Conservation (phyloP, 2,113 vertebrate species). For the Carettochelys insculpta region DNA sequence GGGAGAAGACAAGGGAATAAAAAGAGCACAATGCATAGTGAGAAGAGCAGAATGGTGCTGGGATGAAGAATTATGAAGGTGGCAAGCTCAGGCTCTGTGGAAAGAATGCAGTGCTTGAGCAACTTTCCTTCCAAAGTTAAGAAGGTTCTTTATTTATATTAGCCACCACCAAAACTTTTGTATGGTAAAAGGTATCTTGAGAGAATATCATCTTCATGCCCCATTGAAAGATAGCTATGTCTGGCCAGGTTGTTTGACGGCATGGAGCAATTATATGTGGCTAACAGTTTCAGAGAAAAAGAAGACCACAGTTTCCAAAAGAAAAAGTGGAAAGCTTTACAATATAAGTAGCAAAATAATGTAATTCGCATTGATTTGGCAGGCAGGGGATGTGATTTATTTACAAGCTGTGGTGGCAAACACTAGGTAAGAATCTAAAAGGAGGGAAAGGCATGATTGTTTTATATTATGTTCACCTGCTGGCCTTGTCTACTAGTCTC, state of each 20-base stretch:
- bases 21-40: neutral
- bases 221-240: neutral
- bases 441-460: neutral
- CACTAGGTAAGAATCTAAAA: neutral
- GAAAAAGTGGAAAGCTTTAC: neutral
- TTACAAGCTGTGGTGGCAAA: neutral
- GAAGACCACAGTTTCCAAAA: fast-evolving
- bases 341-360: neutral
- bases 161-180: neutral
- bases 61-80: neutral
- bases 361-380: neutral
- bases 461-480: neutral
- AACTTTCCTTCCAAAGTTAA: neutral
- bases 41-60: neutral
- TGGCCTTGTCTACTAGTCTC: neutral
- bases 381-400: neutral
- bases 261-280: neutral
- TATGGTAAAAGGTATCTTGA: neutral
- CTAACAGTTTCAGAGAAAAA: neutral
- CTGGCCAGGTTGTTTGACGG: neutral
- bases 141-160: neutral
- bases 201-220: neutral
- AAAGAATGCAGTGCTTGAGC: neutral
- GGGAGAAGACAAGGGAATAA: neutral
- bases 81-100: neutral